Conservation (phyloP, 1,140 invertebrate genomes). For the Melipona quadrifasciata region DNA sequence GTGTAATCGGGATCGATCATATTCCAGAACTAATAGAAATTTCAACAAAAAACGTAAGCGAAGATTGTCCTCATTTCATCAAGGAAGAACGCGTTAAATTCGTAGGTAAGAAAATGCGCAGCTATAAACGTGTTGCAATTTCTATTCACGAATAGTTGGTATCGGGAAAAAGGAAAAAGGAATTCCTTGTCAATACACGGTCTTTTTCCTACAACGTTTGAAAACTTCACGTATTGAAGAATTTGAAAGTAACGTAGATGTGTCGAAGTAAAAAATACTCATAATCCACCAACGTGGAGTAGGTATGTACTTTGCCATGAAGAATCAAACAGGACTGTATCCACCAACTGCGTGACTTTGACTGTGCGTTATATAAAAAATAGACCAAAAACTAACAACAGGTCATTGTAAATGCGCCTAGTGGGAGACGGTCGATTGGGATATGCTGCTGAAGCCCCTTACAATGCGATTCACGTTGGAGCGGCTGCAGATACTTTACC, state of each 20-base stretch:
- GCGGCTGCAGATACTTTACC: constrained; percentile 82
- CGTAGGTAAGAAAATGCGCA: constrained; percentile 69
- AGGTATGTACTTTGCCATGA: constrained; percentile 60
- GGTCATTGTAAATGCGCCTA: constrained; percentile 83
- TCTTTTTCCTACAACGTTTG: constrained; percentile 1
- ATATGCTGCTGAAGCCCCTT: constrained; percentile 83
- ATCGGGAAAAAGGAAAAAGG: background rate
- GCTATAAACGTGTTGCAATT: background rate
- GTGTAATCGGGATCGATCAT: constrained; percentile 87
- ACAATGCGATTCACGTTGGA: constrained; percentile 88
- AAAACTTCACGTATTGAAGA: constrained; percentile 10
- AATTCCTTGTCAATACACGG: background rate
- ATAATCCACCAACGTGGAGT: constrained; percentile 60
- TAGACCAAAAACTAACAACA: constrained; percentile 73
- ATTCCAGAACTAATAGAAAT: constrained; percentile 85
- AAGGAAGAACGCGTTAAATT: constrained; percentile 77
- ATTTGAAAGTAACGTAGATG: constrained; percentile 23
- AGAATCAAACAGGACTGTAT: constrained; percentile 53
- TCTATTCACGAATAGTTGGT: constrained; percentile 23
- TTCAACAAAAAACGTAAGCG: constrained; percentile 72
- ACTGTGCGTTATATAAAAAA: constrained; percentile 63
- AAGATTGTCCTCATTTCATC: constrained; percentile 75
- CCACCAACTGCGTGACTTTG: constrained; percentile 58
- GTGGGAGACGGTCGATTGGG: constrained; percentile 87
- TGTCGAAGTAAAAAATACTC: constrained; percentile 52